A percentile compares a stretch with the other conserved stretches of the same genome.
Conservation (phyloP, 2,797 vertebrate genomes). For the Falco berigora region DNA sequence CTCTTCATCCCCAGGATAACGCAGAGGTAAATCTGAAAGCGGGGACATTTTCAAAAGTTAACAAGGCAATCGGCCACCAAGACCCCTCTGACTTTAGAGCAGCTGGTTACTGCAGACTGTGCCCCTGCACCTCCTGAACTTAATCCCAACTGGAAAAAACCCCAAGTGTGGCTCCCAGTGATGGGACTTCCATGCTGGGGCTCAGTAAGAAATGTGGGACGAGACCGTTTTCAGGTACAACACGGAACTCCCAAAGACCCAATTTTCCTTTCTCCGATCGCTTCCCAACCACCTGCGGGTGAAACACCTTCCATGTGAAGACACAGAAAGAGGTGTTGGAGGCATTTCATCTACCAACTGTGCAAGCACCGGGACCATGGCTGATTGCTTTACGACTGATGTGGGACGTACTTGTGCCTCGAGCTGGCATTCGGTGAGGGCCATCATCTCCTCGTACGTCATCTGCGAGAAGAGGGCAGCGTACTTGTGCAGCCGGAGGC, state of each 20-base stretch:
- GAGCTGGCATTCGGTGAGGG: conserved; percentile 90
- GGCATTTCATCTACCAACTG: not conserved
- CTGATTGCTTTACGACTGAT: fast-evolving
- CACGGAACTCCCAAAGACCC: fast-evolving
- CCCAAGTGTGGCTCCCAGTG: not conserved
- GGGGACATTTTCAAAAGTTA: not conserved
- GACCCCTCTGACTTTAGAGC: not conserved
- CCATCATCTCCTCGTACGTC: conserved; percentile 98
- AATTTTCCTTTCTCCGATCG: not conserved
- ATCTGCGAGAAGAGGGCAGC: conserved; percentile 95
- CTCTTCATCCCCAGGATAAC: not conserved
- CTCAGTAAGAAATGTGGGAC: not conserved
- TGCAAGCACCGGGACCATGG: fast-evolving
- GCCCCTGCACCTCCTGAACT: not conserved
- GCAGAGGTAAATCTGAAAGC: not conserved
- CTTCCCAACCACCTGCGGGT: not conserved
- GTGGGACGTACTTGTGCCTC: conserved; percentile 84
- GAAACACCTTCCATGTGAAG: not conserved
- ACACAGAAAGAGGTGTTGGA: not conserved
- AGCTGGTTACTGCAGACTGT: not conserved
- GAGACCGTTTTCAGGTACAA: not conserved
- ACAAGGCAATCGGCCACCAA: not conserved
- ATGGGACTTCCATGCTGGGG: not conserved
- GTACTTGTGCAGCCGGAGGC: conserved; percentile 97
- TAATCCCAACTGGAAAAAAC: not conserved